phyloP scores from a whole-genome alignment of 2,113 vertebrate genomes.

The Austrofundulus limnaeus region DNA sequence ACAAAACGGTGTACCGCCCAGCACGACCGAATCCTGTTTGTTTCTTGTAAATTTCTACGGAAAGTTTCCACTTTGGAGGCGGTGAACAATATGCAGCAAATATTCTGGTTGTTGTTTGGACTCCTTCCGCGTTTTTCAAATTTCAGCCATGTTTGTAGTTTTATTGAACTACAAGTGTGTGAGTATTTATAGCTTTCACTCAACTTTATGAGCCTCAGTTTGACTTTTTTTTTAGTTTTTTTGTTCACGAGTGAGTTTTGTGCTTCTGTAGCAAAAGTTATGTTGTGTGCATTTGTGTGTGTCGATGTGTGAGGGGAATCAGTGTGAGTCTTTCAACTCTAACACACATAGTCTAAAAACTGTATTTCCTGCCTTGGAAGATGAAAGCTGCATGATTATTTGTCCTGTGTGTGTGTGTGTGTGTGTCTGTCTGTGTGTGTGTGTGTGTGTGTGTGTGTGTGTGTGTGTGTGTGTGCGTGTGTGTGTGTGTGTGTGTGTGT shows the following conservation, averaged over 20 bases:
- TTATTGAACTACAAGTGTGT: conserved; percentile 8
- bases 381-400: conserved; percentile 68
- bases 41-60: too few relatives aligned
- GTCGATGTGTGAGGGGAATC: conserved; percentile 4
- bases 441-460: conserved; percentile 40
- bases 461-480: too few relatives aligned
- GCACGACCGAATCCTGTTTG: too few relatives aligned
- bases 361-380: conserved; percentile 71
- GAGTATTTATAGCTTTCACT: conserved; percentile 13
- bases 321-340: conserved; percentile 53
- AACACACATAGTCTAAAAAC: conserved; percentile 61
- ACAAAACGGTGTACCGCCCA: too few relatives aligned
- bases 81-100: neutral
- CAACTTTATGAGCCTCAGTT: neutral
- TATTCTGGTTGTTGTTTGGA: conserved; percentile 50
- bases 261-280: conserved; percentile 23
- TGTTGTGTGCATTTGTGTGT: conserved; percentile 1
- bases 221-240: neutral
- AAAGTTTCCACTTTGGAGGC: too few relatives aligned
- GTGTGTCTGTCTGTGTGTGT: conserved; percentile 11
- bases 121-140: conserved; percentile 56
- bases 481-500: conserved; percentile 1
- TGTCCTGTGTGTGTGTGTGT: conserved; percentile 55
- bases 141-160: conserved; percentile 73
- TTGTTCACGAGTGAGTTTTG: conserved; percentile 24